phyloP scores from a whole-genome alignment of 1,140 invertebrate species.

The Meloidogyne hapla region DNA sequence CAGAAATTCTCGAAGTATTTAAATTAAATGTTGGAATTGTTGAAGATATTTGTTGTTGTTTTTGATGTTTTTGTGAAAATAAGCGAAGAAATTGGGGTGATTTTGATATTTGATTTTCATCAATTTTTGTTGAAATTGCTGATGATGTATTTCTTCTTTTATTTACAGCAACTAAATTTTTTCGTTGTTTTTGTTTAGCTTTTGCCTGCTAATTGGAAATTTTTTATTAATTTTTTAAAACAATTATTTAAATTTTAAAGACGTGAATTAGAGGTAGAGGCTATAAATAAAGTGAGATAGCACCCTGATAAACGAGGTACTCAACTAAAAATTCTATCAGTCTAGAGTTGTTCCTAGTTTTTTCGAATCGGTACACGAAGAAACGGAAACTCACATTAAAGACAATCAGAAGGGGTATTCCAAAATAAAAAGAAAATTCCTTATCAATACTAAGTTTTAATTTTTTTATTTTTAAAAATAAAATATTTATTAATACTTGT shows the following conservation, averaged over 20 bases:
- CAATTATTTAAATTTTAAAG: too few relatives aligned
- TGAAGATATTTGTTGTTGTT: background rate
- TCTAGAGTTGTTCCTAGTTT: too few relatives aligned
- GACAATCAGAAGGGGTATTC: too few relatives aligned
- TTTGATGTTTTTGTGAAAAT: background rate
- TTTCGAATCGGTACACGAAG: too few relatives aligned
- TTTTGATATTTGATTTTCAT: background rate
- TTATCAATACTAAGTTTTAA: too few relatives aligned
- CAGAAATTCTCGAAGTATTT: slow-evolving; percentile 3
- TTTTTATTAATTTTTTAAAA: too few relatives aligned
- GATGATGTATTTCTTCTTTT: background rate
- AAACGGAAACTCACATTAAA: too few relatives aligned
- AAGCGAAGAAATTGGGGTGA: background rate
- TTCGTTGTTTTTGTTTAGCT: slow-evolving; percentile 10
- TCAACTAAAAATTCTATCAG: too few relatives aligned
- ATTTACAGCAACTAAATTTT: background rate
- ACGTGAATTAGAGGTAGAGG: too few relatives aligned
- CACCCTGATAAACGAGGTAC: too few relatives aligned
- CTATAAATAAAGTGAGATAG: too few relatives aligned
- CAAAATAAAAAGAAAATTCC: too few relatives aligned
- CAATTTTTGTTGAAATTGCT: background rate
- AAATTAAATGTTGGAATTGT: background rate
- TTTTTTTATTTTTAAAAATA: background rate
- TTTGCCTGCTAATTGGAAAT: slow-evolving; percentile 14
- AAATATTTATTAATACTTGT: slow-evolving; percentile 9